Evolutionary conservation across 2,888 invertebrate genomes (phyloP).

Genomic region (Biston stratarius): DNA sequence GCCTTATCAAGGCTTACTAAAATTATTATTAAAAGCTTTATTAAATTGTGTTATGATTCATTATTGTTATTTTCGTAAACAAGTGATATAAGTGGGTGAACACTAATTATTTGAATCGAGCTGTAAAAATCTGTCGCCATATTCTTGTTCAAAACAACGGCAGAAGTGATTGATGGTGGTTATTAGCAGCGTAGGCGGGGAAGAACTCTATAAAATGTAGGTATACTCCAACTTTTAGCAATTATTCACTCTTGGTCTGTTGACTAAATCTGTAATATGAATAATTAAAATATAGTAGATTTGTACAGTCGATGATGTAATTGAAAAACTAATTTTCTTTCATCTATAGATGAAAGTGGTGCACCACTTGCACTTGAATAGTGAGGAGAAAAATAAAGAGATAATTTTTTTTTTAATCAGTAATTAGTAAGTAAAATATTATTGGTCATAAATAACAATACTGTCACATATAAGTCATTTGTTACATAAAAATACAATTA

Average conservation of each 20-base stretch:
- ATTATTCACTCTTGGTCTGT: constrained; percentile 27
- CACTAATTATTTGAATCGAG: constrained; percentile 42
- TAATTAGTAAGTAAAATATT: too few species aligned
- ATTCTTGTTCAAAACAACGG: constrained; percentile 46
- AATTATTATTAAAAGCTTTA: too few species aligned
- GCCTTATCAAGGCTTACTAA: too few species aligned
- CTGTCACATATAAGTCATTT: too few species aligned
- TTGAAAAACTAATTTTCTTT: too few species aligned
- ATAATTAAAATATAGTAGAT: neutral
- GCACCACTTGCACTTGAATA: too few species aligned
- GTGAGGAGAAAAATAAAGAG: too few species aligned
- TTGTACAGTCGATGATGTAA: too few species aligned
- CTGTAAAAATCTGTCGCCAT: constrained; percentile 44
- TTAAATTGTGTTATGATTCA: neutral
- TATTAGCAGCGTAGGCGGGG: constrained; percentile 51
- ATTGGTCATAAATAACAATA: too few species aligned
- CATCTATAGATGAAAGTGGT: too few species aligned
- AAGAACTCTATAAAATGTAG: constrained; percentile 43
- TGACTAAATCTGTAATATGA: neutral
- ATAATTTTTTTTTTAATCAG: too few species aligned
- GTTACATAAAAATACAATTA: too few species aligned
- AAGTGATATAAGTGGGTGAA: neutral
- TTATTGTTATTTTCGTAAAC: constrained; percentile 12
- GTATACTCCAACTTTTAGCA: constrained; percentile 24
- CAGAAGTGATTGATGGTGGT: constrained; percentile 65